phyloP scores from a whole-genome alignment of 2,888 invertebrate genomes.

The Yponomeuta sedellus region DNA sequence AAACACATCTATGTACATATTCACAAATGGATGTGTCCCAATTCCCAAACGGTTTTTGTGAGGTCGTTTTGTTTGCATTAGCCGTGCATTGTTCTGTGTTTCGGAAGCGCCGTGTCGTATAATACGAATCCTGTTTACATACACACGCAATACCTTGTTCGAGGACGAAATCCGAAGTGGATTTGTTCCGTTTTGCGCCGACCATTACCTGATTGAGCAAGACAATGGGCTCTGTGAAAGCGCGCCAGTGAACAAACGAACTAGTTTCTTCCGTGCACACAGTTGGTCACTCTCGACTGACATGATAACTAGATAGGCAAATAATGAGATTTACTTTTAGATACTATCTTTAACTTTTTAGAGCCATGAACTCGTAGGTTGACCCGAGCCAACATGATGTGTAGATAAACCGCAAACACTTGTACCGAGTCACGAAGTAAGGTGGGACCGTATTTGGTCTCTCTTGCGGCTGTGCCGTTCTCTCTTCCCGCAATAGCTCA shows the following conservation, averaged over 20 bases:
- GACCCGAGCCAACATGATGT: neutral
- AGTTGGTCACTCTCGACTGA: neutral
- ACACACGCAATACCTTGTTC: neutral
- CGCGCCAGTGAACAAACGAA: neutral
- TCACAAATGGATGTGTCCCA: conserved; percentile 5
- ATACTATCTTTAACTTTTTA: neutral
- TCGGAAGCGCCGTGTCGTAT: conserved; percentile 4
- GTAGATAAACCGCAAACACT: neutral
- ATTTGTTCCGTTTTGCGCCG: neutral
- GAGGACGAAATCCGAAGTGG: neutral
- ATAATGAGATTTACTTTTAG: neutral
- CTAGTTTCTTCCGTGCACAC: neutral
- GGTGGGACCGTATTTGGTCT: neutral
- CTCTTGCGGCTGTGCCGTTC: neutral
- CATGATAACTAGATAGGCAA: neutral
- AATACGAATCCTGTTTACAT: conserved; percentile 4
- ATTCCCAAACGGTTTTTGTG: conserved; percentile 8
- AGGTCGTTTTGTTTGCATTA: conserved; percentile 7
- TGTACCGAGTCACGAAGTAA: neutral
- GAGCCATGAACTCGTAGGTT: neutral
- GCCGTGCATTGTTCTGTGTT: conserved; percentile 9
- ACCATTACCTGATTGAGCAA: conserved; percentile 1
- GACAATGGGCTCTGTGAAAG: neutral
- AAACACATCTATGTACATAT: neutral
- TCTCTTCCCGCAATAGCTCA: neutral